Evolutionary conservation across 2,888 invertebrate species (phyloP).

Genomic region (Dryobotodes eremita): DNA sequence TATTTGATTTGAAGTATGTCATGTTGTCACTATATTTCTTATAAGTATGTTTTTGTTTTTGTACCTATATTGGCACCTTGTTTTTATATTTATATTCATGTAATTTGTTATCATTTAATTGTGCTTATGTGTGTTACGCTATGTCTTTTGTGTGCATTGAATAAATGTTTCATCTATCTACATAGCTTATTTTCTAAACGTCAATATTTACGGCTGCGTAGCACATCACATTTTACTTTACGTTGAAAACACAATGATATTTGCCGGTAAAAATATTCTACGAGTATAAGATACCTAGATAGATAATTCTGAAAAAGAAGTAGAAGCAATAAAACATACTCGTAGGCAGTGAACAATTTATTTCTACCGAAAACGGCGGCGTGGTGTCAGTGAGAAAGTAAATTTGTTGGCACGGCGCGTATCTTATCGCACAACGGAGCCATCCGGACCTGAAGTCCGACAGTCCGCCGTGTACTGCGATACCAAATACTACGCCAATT

Average conservation of each 20-base stretch:
- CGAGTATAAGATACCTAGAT: no score
- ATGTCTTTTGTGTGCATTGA: no score
- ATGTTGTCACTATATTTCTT: no score
- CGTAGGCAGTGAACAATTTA: constrained; percentile 37
- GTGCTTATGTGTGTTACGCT: no score
- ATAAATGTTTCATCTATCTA: no score
- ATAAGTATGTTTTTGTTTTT: no score
- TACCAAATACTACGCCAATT: constrained; percentile 15
- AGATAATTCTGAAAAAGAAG: constrained; percentile 18
- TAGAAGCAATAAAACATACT: constrained; percentile 30
- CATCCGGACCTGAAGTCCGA: constrained; percentile 29
- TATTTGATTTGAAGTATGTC: no score
- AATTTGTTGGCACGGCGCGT: constrained; percentile 49
- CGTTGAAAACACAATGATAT: constrained; percentile 15
- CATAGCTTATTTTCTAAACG: background rate
- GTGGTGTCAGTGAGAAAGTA: constrained; percentile 38
- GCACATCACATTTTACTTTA: background rate
- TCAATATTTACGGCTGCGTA: background rate
- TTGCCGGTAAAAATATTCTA: constrained; percentile 4
- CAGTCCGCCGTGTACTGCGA: constrained; percentile 23
- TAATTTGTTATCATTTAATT: no score
- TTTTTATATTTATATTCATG: no score
- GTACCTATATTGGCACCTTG: no score
- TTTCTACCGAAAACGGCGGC: constrained; percentile 34
- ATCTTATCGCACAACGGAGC: constrained; percentile 53